These are phyloP conservation scores for Drosophila tristis DNA, from an alignment of 1,140 invertebrate genomes.

Conservation along the genomic window DNA sequence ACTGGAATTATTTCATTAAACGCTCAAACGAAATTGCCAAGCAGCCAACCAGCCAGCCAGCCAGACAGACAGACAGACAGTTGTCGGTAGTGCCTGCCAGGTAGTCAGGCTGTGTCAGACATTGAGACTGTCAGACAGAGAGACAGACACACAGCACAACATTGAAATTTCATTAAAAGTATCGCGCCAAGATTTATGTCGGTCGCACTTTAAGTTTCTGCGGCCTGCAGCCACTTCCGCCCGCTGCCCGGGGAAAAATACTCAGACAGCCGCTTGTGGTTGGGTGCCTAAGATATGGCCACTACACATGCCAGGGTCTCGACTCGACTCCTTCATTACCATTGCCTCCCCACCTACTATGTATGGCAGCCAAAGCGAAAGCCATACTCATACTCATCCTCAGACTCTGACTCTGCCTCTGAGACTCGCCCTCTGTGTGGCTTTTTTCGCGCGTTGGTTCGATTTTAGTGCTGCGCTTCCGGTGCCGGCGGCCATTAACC, in stretches of 20 bases:
- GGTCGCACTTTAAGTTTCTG: conserved; percentile 69
- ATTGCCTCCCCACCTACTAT: conserved; percentile 3
- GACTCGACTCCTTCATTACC: conserved; percentile 41
- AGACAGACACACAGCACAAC: conserved; percentile 40
- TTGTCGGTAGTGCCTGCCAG: conserved; percentile 32
- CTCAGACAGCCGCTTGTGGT: conserved; percentile 54
- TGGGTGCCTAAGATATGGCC: conserved; percentile 68
- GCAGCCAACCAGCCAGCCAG: conserved; percentile 46
- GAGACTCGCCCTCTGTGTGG: neutral
- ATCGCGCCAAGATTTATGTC: conserved; percentile 72
- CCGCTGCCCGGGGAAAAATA: conserved; percentile 52
- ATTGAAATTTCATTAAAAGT: conserved; percentile 83
- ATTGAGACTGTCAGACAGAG: conserved; percentile 24
- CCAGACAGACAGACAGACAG: conserved; percentile 10
- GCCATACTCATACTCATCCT: neutral
- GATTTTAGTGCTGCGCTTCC: conserved; percentile 79
- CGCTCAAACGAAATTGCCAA: conserved; percentile 67
- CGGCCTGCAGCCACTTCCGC: conserved; percentile 69
- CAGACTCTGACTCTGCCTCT: neutral
- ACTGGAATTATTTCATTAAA: conserved; percentile 77
- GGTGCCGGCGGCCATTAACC: conserved; percentile 71
- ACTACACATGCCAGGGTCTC: conserved; percentile 69
- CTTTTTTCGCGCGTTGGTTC: conserved; percentile 70
- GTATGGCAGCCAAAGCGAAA: conserved; percentile 18
- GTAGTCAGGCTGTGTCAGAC: conserved; percentile 7